Evolutionary conservation across 1,140 invertebrate genomes (phyloP).

Genomic region (Microplitis demolitor): DNA sequence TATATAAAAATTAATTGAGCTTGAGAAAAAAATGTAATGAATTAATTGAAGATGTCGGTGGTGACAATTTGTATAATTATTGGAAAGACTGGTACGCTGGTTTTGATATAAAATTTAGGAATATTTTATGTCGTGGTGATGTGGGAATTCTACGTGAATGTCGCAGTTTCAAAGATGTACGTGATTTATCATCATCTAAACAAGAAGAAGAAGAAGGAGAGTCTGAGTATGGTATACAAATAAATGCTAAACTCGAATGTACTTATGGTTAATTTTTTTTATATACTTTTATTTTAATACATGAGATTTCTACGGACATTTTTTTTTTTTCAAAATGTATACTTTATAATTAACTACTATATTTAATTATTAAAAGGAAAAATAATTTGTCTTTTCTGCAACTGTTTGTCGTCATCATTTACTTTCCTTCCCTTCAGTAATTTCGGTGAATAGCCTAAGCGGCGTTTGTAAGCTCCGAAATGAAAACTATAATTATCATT

Average conservation of each 20-base stretch:
- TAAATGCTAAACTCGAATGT: constrained; percentile 20
- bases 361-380: constrained; percentile 36
- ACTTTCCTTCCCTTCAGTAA: not conserved
- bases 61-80: constrained; percentile 38
- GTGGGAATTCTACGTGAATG: constrained; percentile 41
- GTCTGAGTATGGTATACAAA: constrained; percentile 1
- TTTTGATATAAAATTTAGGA: constrained; percentile 27
- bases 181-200: not conserved
- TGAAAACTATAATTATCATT: not conserved
- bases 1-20: constrained; percentile 27
- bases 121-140: constrained; percentile 35
- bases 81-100: constrained; percentile 44
- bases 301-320: not conserved
- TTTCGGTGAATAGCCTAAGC: not conserved
- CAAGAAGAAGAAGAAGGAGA: not conserved
- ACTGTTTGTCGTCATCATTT: no score
- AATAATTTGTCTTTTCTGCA: not conserved
- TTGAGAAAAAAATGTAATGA: constrained; percentile 45
- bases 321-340: not conserved
- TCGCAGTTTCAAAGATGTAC: constrained; percentile 30
- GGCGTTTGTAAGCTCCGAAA: not conserved
- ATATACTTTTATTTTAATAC: not conserved
- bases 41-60: constrained; percentile 40
- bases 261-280: not conserved
- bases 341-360: no score